Percentiles rank a stretch among this genome's conserved stretches.
phyloP scores from a whole-genome alignment of 1,140 invertebrate species.

The Hylaeus anthracinus region DNA sequence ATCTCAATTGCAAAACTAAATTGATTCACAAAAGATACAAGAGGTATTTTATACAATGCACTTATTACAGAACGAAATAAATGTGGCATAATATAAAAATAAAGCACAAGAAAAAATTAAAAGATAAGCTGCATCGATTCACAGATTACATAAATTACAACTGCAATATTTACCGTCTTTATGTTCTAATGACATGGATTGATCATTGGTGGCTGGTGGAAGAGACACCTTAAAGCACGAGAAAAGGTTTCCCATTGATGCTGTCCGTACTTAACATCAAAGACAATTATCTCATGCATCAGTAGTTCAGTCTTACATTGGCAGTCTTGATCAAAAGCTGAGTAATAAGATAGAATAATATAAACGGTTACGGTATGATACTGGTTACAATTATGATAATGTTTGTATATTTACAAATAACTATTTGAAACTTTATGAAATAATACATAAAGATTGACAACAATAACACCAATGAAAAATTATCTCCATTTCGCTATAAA shows the following conservation, averaged over 20 bases:
- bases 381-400: too few relatives aligned
- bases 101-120: not conserved
- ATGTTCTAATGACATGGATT: constrained; percentile 79
- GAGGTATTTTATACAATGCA: too few relatives aligned
- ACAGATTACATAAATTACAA: constrained; percentile 33
- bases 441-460: not conserved
- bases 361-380: too few relatives aligned
- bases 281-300: constrained; percentile 76
- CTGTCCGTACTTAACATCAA: constrained; percentile 76
- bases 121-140: constrained; percentile 50
- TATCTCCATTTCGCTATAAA: not conserved
- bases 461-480: not conserved
- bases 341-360: not conserved
- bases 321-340: constrained; percentile 77
- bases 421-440: not conserved
- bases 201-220: constrained; percentile 82
- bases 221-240: constrained; percentile 88
- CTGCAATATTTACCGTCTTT: constrained; percentile 83
- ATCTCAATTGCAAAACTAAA: too few relatives aligned
- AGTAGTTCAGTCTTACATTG: constrained; percentile 78
- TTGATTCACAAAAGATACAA: too few relatives aligned
- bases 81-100: not conserved
- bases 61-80: too few relatives aligned
- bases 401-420: too few relatives aligned
- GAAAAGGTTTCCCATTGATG: constrained; percentile 90